Percentiles rank a stretch among this genome's conserved stretches.
phyloP scores from a whole-genome alignment of 2,888 invertebrate genomes.

The Ligdia adustata region DNA sequence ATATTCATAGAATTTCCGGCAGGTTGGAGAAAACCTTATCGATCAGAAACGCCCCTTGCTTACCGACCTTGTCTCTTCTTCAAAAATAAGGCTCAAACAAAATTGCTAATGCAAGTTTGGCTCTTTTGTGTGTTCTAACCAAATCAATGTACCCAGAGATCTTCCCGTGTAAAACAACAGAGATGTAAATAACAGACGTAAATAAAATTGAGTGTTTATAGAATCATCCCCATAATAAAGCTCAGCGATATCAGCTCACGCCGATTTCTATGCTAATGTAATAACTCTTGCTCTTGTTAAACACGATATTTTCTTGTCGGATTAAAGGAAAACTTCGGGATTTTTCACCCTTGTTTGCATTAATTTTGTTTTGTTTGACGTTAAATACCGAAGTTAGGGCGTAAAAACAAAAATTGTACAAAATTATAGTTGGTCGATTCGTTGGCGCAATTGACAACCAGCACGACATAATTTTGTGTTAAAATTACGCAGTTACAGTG shows the following conservation, averaged over 20 bases:
- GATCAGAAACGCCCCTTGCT: slow-evolving; percentile 18
- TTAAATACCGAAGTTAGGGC: slow-evolving; percentile 18
- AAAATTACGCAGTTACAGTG: slow-evolving; percentile 13
- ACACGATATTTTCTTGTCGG: slow-evolving; percentile 60
- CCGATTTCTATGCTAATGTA: slow-evolving; percentile 72
- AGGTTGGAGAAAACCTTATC: slow-evolving; percentile 14
- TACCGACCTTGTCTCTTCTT: slow-evolving; percentile 19
- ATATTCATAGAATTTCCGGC: slow-evolving; percentile 8
- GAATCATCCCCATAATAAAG: slow-evolving; percentile 63
- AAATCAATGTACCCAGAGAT: slow-evolving; percentile 14
- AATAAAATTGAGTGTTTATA: slow-evolving; percentile 64
- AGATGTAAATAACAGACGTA: slow-evolving; percentile 47
- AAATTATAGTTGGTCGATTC: slow-evolving; percentile 23
- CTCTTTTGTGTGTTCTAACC: background rate
- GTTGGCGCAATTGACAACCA: slow-evolving; percentile 19
- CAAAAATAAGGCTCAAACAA: slow-evolving; percentile 12
- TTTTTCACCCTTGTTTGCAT: slow-evolving; percentile 59
- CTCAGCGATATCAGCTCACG: slow-evolving; percentile 60
- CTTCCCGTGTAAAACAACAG: slow-evolving; percentile 40
- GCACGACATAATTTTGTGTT: slow-evolving; percentile 17
- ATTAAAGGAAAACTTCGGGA: slow-evolving; percentile 55
- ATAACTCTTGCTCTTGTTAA: slow-evolving; percentile 72
- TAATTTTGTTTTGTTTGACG: slow-evolving; percentile 48
- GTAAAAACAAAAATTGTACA: slow-evolving; percentile 13
- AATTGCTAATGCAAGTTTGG: slow-evolving; percentile 6